phyloP scores from a whole-genome alignment of 2,888 invertebrate species.

The Euphydryas editha region DNA sequence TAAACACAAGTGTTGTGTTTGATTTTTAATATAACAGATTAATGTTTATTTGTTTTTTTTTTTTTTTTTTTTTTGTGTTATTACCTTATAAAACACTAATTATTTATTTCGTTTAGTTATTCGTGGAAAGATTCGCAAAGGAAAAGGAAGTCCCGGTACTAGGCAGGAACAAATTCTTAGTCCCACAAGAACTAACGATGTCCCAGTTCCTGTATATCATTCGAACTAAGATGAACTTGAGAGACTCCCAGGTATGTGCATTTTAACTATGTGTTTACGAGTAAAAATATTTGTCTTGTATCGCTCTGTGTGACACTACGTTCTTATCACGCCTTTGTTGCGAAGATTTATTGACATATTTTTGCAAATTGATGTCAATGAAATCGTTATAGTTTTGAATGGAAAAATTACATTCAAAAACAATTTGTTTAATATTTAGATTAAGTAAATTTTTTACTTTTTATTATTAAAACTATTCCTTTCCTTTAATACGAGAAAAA shows the following conservation, averaged over 20 bases:
- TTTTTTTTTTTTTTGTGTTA: no score
- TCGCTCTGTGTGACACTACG: not conserved
- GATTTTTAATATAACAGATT: no score
- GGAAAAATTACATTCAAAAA: not conserved
- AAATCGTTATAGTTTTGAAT: not conserved
- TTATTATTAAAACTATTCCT: no score
- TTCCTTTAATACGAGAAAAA: no score
- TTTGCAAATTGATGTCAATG: not conserved
- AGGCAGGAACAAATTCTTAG: constrained; percentile 92
- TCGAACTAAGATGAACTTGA: constrained; percentile 76
- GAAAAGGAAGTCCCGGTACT: constrained; percentile 89
- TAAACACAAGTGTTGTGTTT: no score
- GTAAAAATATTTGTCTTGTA: not conserved
- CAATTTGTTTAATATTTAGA: no score
- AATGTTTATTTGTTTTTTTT: no score
- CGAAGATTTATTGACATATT: not conserved
- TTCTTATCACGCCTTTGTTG: not conserved
- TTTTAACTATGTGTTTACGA: not conserved
- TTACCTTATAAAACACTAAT: not conserved
- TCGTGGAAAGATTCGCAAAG: constrained; percentile 90
- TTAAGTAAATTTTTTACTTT: no score
- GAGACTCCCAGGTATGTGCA: constrained; percentile 68
- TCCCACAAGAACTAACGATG: constrained; percentile 94
- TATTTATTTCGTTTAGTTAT: constrained; percentile 82
- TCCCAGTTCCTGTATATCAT: constrained; percentile 94